These are phyloP conservation scores for Protaetia brevitarsis DNA, from an alignment of 1,140 invertebrate species.

Conservation along the genomic window DNA sequence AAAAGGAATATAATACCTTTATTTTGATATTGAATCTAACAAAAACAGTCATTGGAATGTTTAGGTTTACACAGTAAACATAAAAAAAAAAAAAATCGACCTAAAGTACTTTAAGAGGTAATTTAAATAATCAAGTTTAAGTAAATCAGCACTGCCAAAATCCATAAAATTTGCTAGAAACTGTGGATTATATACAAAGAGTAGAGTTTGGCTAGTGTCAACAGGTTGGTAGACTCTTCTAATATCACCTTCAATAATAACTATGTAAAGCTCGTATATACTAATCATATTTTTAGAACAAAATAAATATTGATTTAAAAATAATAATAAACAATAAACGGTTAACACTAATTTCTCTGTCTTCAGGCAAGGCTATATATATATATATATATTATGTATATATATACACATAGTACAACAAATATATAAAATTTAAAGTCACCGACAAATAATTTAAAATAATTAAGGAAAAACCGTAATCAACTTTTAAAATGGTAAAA, in stretches of 20 bases:
- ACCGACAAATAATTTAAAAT: not conserved
- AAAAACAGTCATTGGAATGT: constrained; percentile 2
- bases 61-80: not conserved
- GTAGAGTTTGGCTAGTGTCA: not conserved
- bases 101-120: not conserved
- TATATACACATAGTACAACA: not conserved
- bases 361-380: not conserved
- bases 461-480: not conserved
- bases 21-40: not conserved
- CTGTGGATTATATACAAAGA: not conserved
- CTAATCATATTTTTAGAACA: not conserved
- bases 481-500: too few species aligned
- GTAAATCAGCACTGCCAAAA: not conserved
- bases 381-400: not conserved
- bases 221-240: not conserved
- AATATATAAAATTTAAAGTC: constrained; percentile 5
- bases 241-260: constrained; percentile 5
- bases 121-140: not conserved
- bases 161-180: not conserved
- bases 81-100: not conserved
- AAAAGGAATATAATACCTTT: not conserved
- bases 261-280: not conserved
- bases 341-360: not conserved
- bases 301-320: not conserved
- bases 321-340: not conserved